phyloP scores from a whole-genome alignment of 2,888 invertebrate genomes.

The Rotaria macrura region DNA sequence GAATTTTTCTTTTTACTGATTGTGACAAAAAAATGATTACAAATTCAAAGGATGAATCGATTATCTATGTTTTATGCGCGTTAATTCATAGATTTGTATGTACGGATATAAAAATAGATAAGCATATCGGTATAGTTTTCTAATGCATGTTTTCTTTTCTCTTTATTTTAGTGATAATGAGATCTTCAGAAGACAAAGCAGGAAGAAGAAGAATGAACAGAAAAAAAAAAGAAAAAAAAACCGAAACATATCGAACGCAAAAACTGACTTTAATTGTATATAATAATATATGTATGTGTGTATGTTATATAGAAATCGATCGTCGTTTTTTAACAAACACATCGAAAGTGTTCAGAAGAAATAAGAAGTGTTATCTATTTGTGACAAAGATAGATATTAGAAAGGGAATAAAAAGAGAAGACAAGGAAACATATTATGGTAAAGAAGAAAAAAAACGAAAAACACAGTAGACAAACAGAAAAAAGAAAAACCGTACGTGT shows the following conservation, averaged over 20 bases:
- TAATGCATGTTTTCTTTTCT: not conserved
- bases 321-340: not conserved
- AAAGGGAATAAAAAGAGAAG: not conserved
- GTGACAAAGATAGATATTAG: not conserved
- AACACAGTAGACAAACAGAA: not conserved
- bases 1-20: not conserved
- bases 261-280: not conserved
- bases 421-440: not conserved
- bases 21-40: not conserved
- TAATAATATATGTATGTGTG: not conserved
- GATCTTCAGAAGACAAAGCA: slow-evolving; percentile 3
- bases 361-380: not conserved
- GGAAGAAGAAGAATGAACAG: not conserved
- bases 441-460: not conserved
- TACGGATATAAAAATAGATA: no score
- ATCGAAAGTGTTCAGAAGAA: not conserved
- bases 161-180: not conserved
- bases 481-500: not conserved
- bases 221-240: not conserved
- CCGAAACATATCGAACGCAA: not conserved
- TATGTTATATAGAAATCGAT: not conserved
- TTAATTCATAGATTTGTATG: not conserved
- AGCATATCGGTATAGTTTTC: not conserved
- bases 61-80: not conserved
- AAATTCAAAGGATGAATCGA: not conserved